A percentile compares a stretch with the other conserved stretches of the same genome.
phyloP scores from a whole-genome alignment of 23 tunicate genomes.

The Trididemnum miniatum region DNA sequence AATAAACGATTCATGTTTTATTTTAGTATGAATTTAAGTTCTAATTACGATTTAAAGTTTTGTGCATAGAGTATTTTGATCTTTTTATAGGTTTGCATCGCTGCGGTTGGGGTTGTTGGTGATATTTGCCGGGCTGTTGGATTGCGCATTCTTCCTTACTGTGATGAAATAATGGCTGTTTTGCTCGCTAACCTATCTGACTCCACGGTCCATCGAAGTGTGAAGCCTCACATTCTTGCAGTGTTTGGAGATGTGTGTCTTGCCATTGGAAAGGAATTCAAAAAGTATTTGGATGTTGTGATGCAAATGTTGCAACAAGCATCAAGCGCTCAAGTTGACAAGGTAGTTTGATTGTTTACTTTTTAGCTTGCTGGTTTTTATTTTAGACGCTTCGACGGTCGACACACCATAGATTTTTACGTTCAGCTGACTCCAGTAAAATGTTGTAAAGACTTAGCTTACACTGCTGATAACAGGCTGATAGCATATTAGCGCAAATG shows the following conservation, averaged over 20 bases:
- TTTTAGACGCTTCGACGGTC: no score
- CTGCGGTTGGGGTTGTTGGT: slow-evolving; percentile 94
- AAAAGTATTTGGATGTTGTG: slow-evolving; percentile 72
- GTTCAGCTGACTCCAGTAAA: no score
- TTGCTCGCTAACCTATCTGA: slow-evolving; percentile 64
- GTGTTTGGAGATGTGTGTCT: slow-evolving; percentile 92
- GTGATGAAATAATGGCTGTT: slow-evolving; percentile 81
- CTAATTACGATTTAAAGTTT: no score
- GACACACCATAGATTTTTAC: no score
- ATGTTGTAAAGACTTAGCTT: no score
- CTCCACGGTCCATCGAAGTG: slow-evolving; percentile 75
- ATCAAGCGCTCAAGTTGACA: slow-evolving; percentile 77
- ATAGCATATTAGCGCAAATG: no score
- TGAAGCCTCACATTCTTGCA: slow-evolving; percentile 92
- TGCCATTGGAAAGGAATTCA: slow-evolving; percentile 86
- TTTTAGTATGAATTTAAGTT: no score
- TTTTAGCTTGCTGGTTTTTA: not conserved
- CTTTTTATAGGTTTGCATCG: slow-evolving; percentile 77
- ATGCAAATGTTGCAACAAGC: slow-evolving; percentile 90
- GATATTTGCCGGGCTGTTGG: slow-evolving; percentile 91
- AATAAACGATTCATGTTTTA: no score
- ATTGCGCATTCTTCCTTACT: slow-evolving; percentile 42
- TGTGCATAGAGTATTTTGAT: no score
- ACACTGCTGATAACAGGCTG: no score
- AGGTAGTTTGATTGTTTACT: slow-evolving; percentile 28